These are phyloP conservation scores for Prionace glauca DNA, from an alignment of 2,797 vertebrate species.

Conservation along the genomic window DNA sequence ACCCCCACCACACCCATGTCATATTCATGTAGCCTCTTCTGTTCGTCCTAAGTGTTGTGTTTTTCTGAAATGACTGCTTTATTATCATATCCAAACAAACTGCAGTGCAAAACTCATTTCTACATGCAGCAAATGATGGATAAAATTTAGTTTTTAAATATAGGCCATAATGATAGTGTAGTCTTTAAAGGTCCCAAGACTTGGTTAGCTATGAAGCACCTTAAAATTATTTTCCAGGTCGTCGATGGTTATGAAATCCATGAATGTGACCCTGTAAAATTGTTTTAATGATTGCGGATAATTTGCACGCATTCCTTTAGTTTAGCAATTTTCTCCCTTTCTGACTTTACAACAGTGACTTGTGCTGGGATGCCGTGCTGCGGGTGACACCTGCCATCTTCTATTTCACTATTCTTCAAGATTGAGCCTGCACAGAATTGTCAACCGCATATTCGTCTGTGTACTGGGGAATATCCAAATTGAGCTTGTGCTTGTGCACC, in stretches of 20 bases:
- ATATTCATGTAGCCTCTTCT: not conserved
- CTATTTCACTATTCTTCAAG: not conserved
- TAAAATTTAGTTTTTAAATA: slow-evolving; percentile 4
- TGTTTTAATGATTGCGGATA: not conserved
- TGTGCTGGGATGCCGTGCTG: not conserved
- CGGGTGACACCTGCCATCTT: not conserved
- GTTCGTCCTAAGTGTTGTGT: not conserved
- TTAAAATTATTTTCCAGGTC: not conserved
- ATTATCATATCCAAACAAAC: not conserved
- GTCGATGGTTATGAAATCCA: not conserved
- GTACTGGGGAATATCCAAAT: not conserved
- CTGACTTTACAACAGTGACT: not conserved
- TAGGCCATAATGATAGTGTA: not conserved
- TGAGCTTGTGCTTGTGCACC: not conserved
- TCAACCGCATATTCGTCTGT: not conserved
- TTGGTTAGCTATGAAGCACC: not conserved
- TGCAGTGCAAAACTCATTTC: not conserved
- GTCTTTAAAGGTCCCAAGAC: not conserved
- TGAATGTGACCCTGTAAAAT: not conserved
- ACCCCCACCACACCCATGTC: not conserved
- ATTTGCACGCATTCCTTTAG: not conserved
- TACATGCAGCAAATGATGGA: not conserved
- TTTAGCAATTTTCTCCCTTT: not conserved
- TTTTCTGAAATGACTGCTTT: not conserved
- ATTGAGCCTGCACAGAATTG: not conserved